Evolutionary conservation across 2,797 vertebrate genomes (phyloP).

Genomic region (Muscicapa comitata): DNA sequence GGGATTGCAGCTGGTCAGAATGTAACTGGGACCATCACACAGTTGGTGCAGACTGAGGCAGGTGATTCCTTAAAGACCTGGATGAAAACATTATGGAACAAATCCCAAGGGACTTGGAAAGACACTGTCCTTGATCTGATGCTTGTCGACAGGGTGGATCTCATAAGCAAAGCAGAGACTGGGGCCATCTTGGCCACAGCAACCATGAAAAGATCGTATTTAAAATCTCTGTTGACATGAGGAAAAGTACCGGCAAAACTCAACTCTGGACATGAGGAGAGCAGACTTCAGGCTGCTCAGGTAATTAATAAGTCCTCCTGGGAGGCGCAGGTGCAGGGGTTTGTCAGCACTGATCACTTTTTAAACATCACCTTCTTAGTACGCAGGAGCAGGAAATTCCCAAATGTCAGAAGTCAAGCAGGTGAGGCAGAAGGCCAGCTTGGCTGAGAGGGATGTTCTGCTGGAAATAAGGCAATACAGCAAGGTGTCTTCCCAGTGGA

Average conservation of each 20-base stretch:
- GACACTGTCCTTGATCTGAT: background rate
- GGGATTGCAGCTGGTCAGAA: background rate
- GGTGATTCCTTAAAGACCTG: background rate
- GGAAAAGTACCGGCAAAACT: background rate
- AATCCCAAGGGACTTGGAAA: background rate
- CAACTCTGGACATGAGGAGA: background rate
- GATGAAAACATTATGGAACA: background rate
- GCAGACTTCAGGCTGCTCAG: background rate
- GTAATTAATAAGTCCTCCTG: background rate
- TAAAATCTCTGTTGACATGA: background rate
- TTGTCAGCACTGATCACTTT: background rate
- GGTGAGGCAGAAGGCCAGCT: rapidly evolving
- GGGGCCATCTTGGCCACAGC: background rate
- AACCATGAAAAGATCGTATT: background rate
- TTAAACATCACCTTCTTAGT: background rate
- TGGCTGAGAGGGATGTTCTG: background rate
- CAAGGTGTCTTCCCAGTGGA: background rate
- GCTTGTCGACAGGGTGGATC: background rate
- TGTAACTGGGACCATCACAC: background rate
- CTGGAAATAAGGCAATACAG: background rate
- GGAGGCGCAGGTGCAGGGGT: rapidly evolving
- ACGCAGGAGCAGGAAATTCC: background rate
- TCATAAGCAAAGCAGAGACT: background rate
- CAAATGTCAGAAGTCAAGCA: background rate
- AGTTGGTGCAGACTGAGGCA: background rate